Conservation (phyloP, 2,797 vertebrate species). For the Peromyscus melanophrys region DNA sequence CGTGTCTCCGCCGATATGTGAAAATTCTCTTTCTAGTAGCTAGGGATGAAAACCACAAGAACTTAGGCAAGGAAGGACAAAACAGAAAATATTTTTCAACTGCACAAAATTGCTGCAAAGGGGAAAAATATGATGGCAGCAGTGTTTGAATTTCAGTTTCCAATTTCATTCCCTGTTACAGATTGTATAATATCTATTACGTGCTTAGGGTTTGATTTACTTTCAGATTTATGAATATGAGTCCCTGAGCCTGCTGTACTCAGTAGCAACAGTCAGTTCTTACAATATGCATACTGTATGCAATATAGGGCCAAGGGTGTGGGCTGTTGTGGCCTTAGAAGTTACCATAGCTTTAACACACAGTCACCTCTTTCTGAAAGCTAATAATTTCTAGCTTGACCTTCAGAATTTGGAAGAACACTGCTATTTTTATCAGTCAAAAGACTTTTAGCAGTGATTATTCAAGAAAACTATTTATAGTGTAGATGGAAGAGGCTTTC, state of each 20-base stretch:
- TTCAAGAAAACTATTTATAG: conserved; percentile 86
- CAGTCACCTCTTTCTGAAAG: conserved; percentile 66
- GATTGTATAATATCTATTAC: conserved; percentile 78
- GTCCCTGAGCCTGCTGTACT: conserved; percentile 50
- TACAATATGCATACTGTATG: conserved; percentile 38
- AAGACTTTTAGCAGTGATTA: conserved; percentile 85
- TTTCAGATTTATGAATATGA: conserved; percentile 71
- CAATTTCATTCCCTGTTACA: conserved; percentile 72
- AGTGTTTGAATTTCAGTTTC: conserved; percentile 79
- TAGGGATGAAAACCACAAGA: conserved; percentile 73
- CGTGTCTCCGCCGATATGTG: conserved; percentile 71
- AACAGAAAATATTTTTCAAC: conserved; percentile 79
- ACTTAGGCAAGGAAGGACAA: conserved; percentile 63
- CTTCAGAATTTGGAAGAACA: conserved; percentile 85
- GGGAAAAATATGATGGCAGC: conserved; percentile 26
- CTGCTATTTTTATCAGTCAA: conserved; percentile 81
- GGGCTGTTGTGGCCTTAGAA: conserved; percentile 77
- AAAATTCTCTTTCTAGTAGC: conserved; percentile 82
- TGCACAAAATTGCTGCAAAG: conserved; percentile 72
- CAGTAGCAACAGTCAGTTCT: conserved; percentile 67
- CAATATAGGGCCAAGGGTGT: conserved; percentile 34
- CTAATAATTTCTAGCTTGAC: conserved; percentile 71
- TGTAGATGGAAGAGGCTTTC: conserved; percentile 74
- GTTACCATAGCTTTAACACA: conserved; percentile 84
- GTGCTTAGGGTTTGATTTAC: conserved; percentile 80